A percentile compares a stretch with the other conserved stretches of the same genome.
Conservation (phyloP, 2,888 invertebrate species). For the Hydraecia micacea region DNA sequence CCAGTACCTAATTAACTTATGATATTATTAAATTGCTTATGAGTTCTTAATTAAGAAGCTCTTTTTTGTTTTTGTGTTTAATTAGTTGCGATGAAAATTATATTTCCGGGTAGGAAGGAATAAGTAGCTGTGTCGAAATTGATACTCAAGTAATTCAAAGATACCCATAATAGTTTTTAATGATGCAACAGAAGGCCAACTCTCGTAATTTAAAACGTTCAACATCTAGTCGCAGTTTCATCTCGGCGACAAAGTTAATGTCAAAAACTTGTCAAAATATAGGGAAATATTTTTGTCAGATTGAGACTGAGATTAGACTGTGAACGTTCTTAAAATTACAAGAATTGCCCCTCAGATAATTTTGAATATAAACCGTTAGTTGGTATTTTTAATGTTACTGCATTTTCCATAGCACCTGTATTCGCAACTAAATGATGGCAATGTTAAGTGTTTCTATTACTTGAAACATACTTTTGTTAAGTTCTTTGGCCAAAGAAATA, state of each 20-base stretch:
- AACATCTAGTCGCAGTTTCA: too few relatives aligned
- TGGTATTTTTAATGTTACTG: background rate
- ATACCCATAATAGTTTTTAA: background rate
- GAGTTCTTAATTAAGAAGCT: slow-evolving; percentile 57
- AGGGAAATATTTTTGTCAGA: too few relatives aligned
- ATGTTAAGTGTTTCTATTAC: background rate
- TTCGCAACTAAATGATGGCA: background rate
- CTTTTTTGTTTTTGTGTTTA: slow-evolving; percentile 38
- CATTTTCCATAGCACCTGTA: background rate
- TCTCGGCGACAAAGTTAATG: too few relatives aligned
- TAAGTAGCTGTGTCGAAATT: slow-evolving; percentile 23
- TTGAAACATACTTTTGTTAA: background rate
- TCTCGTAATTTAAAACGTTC: too few relatives aligned
- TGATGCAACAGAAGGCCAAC: background rate
- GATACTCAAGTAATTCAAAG: slow-evolving; percentile 18
- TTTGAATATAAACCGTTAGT: background rate
- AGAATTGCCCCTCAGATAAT: background rate
- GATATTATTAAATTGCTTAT: slow-evolving; percentile 54
- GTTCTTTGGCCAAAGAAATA: background rate
- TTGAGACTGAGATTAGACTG: too few relatives aligned
- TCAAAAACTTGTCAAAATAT: too few relatives aligned
- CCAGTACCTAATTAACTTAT: slow-evolving; percentile 54
- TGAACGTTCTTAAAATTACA: too few relatives aligned
- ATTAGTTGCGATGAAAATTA: slow-evolving; percentile 35
- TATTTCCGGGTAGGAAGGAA: slow-evolving; percentile 34